These are phyloP conservation scores for Strix occidentalis DNA, from an alignment of 2,797 vertebrate genomes.

Conservation along the genomic window DNA sequence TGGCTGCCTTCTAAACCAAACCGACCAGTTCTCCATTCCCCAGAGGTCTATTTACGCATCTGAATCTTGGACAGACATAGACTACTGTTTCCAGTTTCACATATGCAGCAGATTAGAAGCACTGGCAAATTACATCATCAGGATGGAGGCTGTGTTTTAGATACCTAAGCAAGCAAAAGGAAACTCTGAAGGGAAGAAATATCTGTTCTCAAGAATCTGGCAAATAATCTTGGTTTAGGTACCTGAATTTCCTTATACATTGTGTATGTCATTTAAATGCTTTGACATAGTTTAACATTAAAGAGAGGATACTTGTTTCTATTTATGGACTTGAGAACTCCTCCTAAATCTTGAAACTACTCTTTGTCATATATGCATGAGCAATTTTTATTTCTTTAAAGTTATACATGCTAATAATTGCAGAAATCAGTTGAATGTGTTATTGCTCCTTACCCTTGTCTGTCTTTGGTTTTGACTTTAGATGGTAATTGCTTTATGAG, in stretches of 20 bases:
- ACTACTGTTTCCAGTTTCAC: not conserved
- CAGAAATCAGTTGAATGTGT: not conserved
- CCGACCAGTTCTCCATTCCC: not conserved
- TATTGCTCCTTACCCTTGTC: not conserved
- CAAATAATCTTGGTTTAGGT: not conserved
- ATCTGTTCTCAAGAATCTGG: not conserved
- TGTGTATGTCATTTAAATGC: not conserved
- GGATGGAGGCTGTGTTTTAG: not conserved
- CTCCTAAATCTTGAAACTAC: not conserved
- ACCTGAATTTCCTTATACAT: not conserved
- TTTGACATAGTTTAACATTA: not conserved
- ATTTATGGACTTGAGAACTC: not conserved
- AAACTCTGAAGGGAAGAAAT: not conserved
- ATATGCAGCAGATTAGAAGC: not conserved
- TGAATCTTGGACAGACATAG: not conserved
- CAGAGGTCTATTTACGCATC: not conserved
- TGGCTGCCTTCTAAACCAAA: not conserved
- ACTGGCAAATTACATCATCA: not conserved
- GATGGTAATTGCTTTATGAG: not conserved
- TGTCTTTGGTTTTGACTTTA: not conserved
- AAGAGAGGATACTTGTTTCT: not conserved
- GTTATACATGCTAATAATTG: not conserved
- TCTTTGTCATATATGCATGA: not conserved
- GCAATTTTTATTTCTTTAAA: not conserved
- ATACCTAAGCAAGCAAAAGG: not conserved